Evolutionary conservation across 1,140 invertebrate genomes (phyloP).

Genomic region (Drosophila asahinai): DNA sequence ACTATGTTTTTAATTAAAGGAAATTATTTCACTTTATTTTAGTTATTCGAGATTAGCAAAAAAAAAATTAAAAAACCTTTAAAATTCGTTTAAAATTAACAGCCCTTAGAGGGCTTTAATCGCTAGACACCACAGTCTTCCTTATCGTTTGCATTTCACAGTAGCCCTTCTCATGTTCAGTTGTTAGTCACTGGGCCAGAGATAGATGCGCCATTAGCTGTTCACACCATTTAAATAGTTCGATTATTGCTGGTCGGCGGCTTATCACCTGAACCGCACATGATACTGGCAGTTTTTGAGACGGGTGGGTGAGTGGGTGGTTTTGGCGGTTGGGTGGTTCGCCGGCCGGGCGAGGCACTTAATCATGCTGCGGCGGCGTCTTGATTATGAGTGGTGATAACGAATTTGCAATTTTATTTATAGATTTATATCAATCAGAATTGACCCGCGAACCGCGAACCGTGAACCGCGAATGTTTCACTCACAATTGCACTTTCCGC

Average conservation of each 20-base stretch:
- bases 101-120: conserved; percentile 5
- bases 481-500: conserved; percentile 33
- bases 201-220: conserved; percentile 58
- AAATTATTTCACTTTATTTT: no score
- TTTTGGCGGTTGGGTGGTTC: not conserved
- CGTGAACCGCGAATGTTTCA: conserved; percentile 22
- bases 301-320: conserved; percentile 9
- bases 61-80: no score
- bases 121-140: conserved; percentile 19
- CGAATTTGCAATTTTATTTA: conserved; percentile 66
- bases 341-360: conserved; percentile 28
- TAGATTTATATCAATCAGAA: conserved; percentile 73
- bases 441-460: conserved; percentile 43
- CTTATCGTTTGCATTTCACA: conserved; percentile 38
- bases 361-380: conserved; percentile 70
- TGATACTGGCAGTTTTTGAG: conserved; percentile 43
- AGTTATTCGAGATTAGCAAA: no score
- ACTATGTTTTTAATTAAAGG: no score
- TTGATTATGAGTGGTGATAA: conserved; percentile 69
- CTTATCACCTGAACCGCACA: conserved; percentile 62
- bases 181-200: conserved; percentile 46
- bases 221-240: conserved; percentile 30
- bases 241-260: conserved; percentile 25
- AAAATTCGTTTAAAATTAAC: no score
- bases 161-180: conserved; percentile 42